Evolutionary conservation across 92 coral and sea anemone species (phyloP).

Genomic region (Diadumene lineata): DNA sequence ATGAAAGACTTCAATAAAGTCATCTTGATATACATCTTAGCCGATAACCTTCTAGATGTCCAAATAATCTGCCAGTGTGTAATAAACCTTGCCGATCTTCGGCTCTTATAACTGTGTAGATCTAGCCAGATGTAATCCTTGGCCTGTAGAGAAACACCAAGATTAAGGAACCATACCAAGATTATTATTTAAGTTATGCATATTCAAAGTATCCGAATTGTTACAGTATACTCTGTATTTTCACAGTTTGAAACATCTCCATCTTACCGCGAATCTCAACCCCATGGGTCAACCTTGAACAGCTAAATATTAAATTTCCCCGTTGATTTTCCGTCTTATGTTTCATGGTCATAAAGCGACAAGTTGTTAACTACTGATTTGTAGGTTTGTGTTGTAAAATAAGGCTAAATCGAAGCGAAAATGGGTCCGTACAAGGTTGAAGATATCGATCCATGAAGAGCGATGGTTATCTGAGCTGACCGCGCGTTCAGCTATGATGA

Average conservation of each 20-base stretch:
- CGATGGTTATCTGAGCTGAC: slow-evolving; percentile 1
- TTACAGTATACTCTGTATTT: neutral
- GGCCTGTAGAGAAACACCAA: slow-evolving; percentile 19
- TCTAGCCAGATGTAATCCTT: slow-evolving; percentile 28
- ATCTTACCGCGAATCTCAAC: slow-evolving; percentile 31
- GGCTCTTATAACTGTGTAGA: slow-evolving; percentile 5
- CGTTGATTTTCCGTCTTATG: slow-evolving; percentile 7
- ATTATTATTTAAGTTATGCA: neutral
- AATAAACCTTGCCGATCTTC: slow-evolving; percentile 1
- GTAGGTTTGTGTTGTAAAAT: neutral
- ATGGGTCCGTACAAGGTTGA: neutral
- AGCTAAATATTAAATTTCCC: slow-evolving; percentile 28
- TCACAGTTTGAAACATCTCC: slow-evolving; percentile 15
- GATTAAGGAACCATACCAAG: neutral
- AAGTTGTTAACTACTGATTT: neutral
- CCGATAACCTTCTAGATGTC: neutral
- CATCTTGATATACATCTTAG: slow-evolving; percentile 7
- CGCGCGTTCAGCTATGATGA: neutral
- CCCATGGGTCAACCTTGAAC: slow-evolving; percentile 21
- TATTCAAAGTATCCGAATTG: neutral
- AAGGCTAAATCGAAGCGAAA: neutral
- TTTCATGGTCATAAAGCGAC: slow-evolving; percentile 23
- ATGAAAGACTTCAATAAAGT: neutral
- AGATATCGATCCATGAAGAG: slow-evolving; percentile 2
- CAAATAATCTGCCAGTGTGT: neutral